Evolutionary conservation across 2,113 vertebrate species (phyloP), one percentile per base, ranked within the genome.

Genomic region (Laterallus jamaicensis): DNA sequence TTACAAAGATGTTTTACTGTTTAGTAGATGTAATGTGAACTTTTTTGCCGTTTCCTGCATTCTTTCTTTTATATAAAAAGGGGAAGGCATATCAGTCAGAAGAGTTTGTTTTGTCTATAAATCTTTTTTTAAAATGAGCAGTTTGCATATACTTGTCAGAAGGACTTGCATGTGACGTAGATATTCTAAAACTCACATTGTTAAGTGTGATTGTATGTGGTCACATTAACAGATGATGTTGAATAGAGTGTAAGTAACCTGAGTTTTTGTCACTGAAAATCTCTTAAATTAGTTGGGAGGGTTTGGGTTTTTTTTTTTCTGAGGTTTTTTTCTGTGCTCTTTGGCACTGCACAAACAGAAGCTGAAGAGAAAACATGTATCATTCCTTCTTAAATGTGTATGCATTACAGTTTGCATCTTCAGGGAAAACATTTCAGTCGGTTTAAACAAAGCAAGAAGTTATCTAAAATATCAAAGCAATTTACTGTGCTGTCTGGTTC

Each of bases 401-500:
- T 40, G 9, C 60, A 28, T 50, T 59, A 5, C 29, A 52, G 31
- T 55, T 15, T 52, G 2, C 17, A 35, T 58, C 28, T 86, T 78
- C 35, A 89, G 55, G 44, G n/a, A 79, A 79, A 54, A 12, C 4
- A 28, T 55, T 69, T 75, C 11, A 37, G 49, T 44, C 12, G 4
- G 11, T 75, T 82, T 66, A 50, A 75, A 71, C 17, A 64, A n/a
- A 49, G 13, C 12, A 55, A 59, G 59, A 70, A 26, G 19, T 47
- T 9, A 18, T 18, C 12, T 79, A 12, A 60, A 80, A 79, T 70
- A 35, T 12, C 32, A 55, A 81, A 81, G 21, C 21, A 42, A 37
- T 60, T 70, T 42, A 35, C 11, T 60, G 39, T 0, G 0, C 29
- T 54, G 0, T 52, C n/a, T 64, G 15, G 6, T 79, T 74, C 32